These are phyloP conservation scores for Arenaria interpres DNA, from an alignment of 2,113 vertebrate genomes.

Conservation along the genomic window DNA sequence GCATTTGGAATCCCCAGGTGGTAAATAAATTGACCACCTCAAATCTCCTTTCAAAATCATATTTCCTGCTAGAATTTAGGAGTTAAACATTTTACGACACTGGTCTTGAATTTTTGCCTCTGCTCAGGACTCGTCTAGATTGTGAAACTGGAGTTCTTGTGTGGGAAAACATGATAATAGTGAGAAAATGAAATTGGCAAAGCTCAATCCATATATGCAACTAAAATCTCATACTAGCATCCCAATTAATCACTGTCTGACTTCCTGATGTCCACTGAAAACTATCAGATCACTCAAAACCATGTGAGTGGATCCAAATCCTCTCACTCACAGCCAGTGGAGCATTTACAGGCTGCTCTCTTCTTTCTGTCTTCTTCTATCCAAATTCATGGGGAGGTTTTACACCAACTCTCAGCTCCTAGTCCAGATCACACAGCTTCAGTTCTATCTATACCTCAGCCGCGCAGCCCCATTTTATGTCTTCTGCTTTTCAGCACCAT, in stretches of 20 bases:
- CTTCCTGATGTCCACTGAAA: background rate
- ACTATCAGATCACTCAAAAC: background rate
- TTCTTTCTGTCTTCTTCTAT: background rate
- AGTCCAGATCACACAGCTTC: background rate
- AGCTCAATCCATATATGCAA: background rate
- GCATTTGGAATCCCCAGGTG: background rate
- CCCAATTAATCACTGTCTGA: background rate
- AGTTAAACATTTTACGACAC: background rate
- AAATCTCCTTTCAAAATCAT: background rate
- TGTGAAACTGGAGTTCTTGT: background rate
- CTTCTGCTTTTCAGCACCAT: background rate
- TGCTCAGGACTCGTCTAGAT: background rate
- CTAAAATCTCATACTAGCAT: background rate
- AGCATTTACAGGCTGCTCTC: background rate
- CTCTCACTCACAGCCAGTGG: background rate
- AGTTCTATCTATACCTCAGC: background rate
- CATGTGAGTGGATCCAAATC: background rate
- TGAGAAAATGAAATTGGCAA: background rate
- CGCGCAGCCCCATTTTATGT: background rate
- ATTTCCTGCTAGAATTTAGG: background rate
- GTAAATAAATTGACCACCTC: background rate
- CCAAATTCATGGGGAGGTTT: background rate
- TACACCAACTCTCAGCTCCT: background rate
- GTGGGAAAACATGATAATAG: background rate
- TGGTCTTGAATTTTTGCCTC: background rate